Percentiles rank a stretch among this genome's conserved stretches.
These are phyloP conservation scores for Telmatochromis sp. DNA, from an alignment of 2,113 vertebrate genomes.

Conservation along the genomic window DNA sequence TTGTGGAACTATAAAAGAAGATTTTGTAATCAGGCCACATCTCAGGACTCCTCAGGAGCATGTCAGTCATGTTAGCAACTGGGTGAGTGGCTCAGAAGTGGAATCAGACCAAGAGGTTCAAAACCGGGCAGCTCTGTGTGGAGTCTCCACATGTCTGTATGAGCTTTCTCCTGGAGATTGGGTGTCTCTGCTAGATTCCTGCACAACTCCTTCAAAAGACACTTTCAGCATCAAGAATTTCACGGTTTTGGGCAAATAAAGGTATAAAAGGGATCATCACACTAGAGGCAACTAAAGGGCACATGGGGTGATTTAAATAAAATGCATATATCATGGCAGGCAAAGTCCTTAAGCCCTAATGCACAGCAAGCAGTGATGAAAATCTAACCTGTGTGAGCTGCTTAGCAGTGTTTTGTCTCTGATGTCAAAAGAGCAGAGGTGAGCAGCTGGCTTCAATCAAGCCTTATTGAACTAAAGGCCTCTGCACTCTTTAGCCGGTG, in stretches of 20 bases:
- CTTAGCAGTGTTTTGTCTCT: not conserved
- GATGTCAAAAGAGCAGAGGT: not conserved
- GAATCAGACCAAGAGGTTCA: not conserved
- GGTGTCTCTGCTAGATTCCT: not conserved
- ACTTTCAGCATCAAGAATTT: not conserved
- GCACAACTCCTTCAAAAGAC: not conserved
- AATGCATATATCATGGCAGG: not conserved
- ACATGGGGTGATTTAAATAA: not conserved
- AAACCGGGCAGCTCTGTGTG: not conserved
- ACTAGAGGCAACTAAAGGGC: not conserved
- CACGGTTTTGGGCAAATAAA: not conserved
- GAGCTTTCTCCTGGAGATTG: not conserved
- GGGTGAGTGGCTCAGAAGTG: not conserved
- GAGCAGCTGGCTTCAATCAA: conserved; percentile 52
- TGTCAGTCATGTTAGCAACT: not conserved
- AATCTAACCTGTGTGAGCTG: not conserved
- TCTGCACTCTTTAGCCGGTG: not conserved
- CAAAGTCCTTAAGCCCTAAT: not conserved
- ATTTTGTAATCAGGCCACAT: not conserved
- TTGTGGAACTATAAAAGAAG: not conserved
- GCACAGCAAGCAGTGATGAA: not conserved
- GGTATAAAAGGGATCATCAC: not conserved
- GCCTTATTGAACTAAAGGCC: conserved; percentile 20
- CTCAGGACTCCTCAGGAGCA: not conserved
- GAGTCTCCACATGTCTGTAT: not conserved